Conservation (phyloP, 2,797 vertebrate species). For the Holocentrus rufus region DNA sequence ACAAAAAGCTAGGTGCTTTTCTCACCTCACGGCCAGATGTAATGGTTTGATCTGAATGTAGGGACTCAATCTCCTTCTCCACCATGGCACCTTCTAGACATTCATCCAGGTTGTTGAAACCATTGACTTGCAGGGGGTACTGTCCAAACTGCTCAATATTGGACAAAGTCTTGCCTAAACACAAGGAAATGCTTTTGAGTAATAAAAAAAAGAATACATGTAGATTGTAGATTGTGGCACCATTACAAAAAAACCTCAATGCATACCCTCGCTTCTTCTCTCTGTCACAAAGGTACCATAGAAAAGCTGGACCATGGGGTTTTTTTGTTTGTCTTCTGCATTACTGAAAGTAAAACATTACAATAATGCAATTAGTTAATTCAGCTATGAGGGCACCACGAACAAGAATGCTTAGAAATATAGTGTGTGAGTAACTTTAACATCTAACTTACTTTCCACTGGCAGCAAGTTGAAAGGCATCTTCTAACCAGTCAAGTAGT, state of each 20-base stretch:
- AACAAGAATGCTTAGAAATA: not conserved
- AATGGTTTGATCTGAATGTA: slow-evolving; percentile 80
- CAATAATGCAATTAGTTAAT: not conserved
- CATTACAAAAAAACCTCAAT: not conserved
- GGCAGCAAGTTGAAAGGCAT: slow-evolving; percentile 92
- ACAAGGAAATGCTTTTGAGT: slow-evolving; percentile 22
- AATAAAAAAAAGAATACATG: not conserved
- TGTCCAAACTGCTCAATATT: slow-evolving; percentile 97
- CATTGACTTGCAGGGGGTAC: slow-evolving; percentile 98
- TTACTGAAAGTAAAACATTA: slow-evolving; percentile 72
- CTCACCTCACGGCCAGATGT: slow-evolving; percentile 90
- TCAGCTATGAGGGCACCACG: not conserved
- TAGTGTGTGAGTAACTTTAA: not conserved
- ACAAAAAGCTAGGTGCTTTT: not conserved
- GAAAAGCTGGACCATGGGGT: slow-evolving; percentile 98
- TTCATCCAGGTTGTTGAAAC: slow-evolving; percentile 92
- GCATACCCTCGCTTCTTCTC: slow-evolving; percentile 89
- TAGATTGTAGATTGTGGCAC: not conserved
- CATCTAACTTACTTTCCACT: slow-evolving; percentile 85
- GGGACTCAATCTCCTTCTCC: slow-evolving; percentile 89
- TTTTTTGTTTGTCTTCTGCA: slow-evolving; percentile 88
- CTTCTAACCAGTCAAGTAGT: slow-evolving; percentile 97
- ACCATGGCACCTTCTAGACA: slow-evolving; percentile 97
- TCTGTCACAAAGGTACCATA: slow-evolving; percentile 96
- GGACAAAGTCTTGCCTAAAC: slow-evolving; percentile 87